Percentiles rank a stretch among this genome's conserved stretches.
phyloP scores from a whole-genome alignment of 2,113 vertebrate genomes.

The Tragulus kanchil region DNA sequence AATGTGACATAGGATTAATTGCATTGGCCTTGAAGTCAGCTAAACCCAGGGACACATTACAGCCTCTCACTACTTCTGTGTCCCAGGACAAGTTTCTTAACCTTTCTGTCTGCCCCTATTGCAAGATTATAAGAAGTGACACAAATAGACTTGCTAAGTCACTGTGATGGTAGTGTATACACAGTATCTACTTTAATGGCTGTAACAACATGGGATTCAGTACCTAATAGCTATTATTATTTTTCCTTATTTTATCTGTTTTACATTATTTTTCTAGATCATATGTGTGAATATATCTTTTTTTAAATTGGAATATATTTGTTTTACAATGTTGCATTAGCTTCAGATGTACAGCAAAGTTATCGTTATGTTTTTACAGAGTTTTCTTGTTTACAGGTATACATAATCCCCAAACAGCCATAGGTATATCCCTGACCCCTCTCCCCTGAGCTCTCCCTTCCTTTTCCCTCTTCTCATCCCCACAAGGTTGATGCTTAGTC shows the following conservation, averaged over 20 bases:
- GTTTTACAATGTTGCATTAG: too few species aligned
- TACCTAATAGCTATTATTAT: not conserved
- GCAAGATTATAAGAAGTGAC: not conserved
- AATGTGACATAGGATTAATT: not conserved
- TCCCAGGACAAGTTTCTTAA: not conserved
- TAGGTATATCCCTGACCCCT: too few species aligned
- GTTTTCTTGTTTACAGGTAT: too few species aligned
- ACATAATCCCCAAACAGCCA: too few species aligned
- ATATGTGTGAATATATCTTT: not conserved
- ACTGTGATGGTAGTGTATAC: not conserved
- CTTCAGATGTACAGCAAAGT: too few species aligned
- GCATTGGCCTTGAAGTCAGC: not conserved
- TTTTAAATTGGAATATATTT: too few species aligned
- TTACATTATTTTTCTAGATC: not conserved
- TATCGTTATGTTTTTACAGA: too few species aligned
- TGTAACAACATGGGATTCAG: not conserved
- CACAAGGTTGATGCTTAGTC: too few species aligned
- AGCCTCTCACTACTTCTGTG: not conserved
- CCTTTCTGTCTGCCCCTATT: not conserved
- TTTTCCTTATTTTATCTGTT: not conserved
- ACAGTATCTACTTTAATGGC: not conserved
- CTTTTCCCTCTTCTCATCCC: too few species aligned
- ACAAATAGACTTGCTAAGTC: not conserved
- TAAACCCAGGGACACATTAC: not conserved
- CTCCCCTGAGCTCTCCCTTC: too few species aligned